Evolutionary conservation across 2,888 invertebrate genomes (phyloP), one percentile per base, ranked within the genome.

Genomic region (Cecidostiba fungosa): DNA sequence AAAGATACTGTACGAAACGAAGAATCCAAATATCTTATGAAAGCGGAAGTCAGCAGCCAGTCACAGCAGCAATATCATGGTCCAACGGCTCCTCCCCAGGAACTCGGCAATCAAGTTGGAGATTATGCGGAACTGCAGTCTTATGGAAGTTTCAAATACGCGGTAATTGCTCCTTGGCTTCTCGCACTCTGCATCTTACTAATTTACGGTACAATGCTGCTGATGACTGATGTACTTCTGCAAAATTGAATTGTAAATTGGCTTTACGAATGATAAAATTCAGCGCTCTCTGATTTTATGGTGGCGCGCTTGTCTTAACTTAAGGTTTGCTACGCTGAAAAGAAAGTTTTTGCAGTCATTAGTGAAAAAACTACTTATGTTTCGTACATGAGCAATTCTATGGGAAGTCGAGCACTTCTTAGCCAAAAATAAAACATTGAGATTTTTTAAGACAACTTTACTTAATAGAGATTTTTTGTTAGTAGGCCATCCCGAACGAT

Each of bases 1-100:
- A 50, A 87, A 16, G 91, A 90, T 10, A 85, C 87, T 8, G 43
- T 82, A 3, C 87, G 74, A 8, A 16, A 82, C 1, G 89, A 89
- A n/a, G 90, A 90, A 39, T 81, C 87, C 1, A 89, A 90, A 62
- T 91, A 91, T 85, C 74, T 85, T 26, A 85, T 86, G 3, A 91
- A 91, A 36, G 86, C 89, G 62, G 90, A 90, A 70, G 85, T 89
- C 66, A 86, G 85, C 83, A 84, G 88, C 84, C 78, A 81, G 74
- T 83, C 87, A 79, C 85, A 88, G 23, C 88, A 90, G 72, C 78
- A 82, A 19, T 90, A 90, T 69, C 89, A 90, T 84, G 87, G 84
- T 83, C 59, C 89, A 39, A 87, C 87, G 81, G 76, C 84, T 88
- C 84, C 88, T 89, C 88, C 79, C 59, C 85, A 79, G 82, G 86